These are phyloP conservation scores for Lytechinus variegatus DNA, from an alignment of 35 echinoderm and acorn worm species.

Conservation along the genomic window DNA sequence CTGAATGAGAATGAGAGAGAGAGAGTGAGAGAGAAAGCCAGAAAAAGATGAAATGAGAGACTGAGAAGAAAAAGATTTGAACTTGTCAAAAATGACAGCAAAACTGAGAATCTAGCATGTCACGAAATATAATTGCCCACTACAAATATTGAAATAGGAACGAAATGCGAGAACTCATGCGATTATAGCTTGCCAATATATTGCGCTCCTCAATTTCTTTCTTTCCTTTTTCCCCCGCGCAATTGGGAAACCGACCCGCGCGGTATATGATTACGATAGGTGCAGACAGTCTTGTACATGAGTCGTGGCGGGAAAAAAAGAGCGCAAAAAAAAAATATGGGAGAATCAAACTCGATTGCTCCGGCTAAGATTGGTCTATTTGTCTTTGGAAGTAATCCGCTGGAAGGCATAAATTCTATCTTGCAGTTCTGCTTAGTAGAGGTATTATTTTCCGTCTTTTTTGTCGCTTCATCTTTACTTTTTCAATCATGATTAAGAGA, in stretches of 20 bases:
- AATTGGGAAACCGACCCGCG: slow-evolving; percentile 47
- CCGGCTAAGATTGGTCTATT: slow-evolving; percentile 43
- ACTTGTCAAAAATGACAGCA: slow-evolving; percentile 1
- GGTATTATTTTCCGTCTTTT: slow-evolving; percentile 37
- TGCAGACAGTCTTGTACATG: not conserved
- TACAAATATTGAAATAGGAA: slow-evolving; percentile 58
- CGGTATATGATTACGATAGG: slow-evolving; percentile 37
- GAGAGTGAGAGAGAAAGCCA: not conserved
- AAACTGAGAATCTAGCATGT: slow-evolving; percentile 20
- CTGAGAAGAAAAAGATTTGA: not conserved
- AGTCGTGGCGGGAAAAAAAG: not conserved
- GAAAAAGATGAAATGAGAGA: not conserved
- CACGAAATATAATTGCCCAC: slow-evolving; percentile 46
- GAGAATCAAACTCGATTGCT: slow-evolving; percentile 42
- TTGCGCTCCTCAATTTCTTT: slow-evolving; percentile 1
- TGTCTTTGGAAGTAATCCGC: slow-evolving; percentile 30
- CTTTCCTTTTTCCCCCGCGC: not conserved
- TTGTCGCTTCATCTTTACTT: slow-evolving; percentile 8
- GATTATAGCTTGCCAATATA: slow-evolving; percentile 34
- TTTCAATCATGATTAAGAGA: slow-evolving; percentile 51
- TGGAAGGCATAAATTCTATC: slow-evolving; percentile 35
- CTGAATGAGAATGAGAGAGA: not conserved
- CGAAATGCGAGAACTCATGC: slow-evolving; percentile 42
- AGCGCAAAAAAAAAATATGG: not conserved
- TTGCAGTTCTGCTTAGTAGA: not conserved